These are phyloP conservation scores for Calliphora vicina DNA, from an alignment of 1,140 invertebrate species.

Conservation along the genomic window DNA sequence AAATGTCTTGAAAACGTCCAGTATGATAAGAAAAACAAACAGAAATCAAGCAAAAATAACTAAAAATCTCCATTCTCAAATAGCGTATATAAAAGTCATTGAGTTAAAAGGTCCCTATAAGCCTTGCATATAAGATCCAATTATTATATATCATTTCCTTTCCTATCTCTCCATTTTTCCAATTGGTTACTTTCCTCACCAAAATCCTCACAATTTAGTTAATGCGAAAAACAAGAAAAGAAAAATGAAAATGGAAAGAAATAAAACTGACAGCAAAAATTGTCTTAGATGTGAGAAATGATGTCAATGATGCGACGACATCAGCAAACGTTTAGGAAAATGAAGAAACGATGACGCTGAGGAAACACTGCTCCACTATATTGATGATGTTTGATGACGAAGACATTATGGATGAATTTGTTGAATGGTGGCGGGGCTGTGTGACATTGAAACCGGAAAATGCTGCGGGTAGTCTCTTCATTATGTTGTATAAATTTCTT, in stretches of 20 bases:
- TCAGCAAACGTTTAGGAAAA: neutral
- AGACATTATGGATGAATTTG: no score
- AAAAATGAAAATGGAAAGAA: constrained; percentile 41
- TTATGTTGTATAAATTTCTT: constrained; percentile 15
- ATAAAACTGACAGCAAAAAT: constrained; percentile 35
- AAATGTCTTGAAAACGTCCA: no score
- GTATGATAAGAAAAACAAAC: no score
- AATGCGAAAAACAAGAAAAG: neutral
- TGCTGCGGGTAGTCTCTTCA: constrained; percentile 57
- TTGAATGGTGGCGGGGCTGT: no score
- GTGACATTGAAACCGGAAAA: constrained; percentile 59
- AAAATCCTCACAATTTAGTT: neutral
- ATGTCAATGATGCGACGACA: constrained; percentile 13
- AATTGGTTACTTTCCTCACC: neutral
- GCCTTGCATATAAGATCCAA: no score
- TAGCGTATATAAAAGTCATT: no score
- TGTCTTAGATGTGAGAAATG: constrained; percentile 30
- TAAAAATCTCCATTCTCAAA: no score
- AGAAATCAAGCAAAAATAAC: no score
- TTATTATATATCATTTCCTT: no score
- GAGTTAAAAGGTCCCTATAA: no score
- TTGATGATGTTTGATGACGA: neutral
- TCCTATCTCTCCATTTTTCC: neutral
- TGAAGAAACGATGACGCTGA: neutral
- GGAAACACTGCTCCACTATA: neutral